Evolutionary conservation across 2,797 vertebrate genomes (phyloP).

Genomic region (Nyctibius grandis): DNA sequence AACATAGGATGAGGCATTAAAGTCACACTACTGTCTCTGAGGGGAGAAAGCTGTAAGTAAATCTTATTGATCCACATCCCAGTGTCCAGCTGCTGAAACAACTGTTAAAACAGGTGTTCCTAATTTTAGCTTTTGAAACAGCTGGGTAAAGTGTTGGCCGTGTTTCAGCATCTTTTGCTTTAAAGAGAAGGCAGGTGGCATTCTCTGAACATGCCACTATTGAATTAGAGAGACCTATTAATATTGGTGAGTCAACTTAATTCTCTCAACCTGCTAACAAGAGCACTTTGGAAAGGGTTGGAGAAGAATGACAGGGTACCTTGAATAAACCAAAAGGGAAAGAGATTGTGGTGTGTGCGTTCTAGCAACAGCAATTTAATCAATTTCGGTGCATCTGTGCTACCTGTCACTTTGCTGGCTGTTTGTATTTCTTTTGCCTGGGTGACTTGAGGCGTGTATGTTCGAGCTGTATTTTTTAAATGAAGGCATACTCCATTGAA

Average conservation of each 20-base stretch:
- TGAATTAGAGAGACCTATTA: conserved; percentile 55
- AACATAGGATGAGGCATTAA: not conserved
- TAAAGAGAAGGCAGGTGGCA: conserved; percentile 51
- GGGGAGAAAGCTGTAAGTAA: not conserved
- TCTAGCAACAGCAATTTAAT: conserved; percentile 16
- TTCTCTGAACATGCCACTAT: conserved; percentile 27
- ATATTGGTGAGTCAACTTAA: conserved; percentile 60
- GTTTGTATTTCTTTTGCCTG: not conserved
- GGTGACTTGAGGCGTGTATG: not conserved
- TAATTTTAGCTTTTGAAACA: conserved; percentile 47
- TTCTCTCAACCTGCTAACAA: conserved; percentile 58
- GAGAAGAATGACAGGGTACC: not conserved
- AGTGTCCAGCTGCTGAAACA: conserved; percentile 29
- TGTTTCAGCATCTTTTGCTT: conserved; percentile 16
- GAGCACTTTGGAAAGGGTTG: conserved; percentile 26
- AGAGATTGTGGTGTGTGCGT: not conserved
- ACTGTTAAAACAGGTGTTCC: conserved; percentile 28
- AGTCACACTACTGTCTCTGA: not conserved
- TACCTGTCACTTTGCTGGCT: not conserved
- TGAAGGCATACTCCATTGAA: not conserved
- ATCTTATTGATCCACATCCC: conserved; percentile 3
- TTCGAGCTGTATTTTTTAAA: not conserved
- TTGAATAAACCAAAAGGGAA: conserved; percentile 16
- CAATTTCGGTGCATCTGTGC: not conserved
- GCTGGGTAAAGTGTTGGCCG: not conserved